These are phyloP conservation scores for Taxidea taxus DNA, from an alignment of 2,113 vertebrate species.

Conservation along the genomic window DNA sequence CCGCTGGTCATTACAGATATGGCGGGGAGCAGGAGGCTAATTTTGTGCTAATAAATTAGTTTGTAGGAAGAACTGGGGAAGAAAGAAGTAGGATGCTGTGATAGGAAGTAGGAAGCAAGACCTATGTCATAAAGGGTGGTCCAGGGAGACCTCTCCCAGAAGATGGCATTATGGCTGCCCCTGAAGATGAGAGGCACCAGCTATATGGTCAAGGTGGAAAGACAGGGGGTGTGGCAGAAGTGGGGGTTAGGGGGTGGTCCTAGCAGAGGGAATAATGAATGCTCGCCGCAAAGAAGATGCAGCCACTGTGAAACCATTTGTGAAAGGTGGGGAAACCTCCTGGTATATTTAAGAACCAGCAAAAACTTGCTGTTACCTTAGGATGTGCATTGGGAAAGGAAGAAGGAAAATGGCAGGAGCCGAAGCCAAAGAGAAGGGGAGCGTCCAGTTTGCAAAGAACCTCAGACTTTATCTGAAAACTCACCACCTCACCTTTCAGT, in stretches of 20 bases:
- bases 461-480: not conserved
- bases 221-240: not conserved
- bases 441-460: rapidly evolving
- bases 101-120: not conserved
- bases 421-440: not conserved
- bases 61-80: not conserved
- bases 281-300: not conserved
- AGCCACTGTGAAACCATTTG: not conserved
- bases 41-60: not conserved
- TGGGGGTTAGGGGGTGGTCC: not conserved
- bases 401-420: not conserved
- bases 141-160: not conserved
- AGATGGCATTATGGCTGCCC: not conserved
- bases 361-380: not conserved
- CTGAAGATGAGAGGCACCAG: not conserved
- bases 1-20: too few species aligned
- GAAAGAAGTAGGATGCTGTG: not conserved
- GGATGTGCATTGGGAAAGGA: not conserved
- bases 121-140: too few species aligned
- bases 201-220: not conserved
- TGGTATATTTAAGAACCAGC: not conserved
- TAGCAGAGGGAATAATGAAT: not conserved
- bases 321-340: not conserved
- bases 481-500: too few species aligned
- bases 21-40: not conserved